phyloP scores from a whole-genome alignment of 2,113 vertebrate species.

The Alosa alosa region DNA sequence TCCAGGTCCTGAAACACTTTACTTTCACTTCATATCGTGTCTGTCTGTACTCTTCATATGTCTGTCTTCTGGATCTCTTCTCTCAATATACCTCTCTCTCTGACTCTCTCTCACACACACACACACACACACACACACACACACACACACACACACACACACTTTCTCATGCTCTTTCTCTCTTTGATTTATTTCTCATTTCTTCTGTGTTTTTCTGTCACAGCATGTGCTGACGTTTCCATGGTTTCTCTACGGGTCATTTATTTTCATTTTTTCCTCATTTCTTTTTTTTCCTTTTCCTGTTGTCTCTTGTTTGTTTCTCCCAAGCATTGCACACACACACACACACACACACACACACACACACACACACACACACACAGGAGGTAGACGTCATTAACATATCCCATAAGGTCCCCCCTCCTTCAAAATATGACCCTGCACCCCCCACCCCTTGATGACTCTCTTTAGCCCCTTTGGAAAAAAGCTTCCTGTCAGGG shows the following conservation, averaged over 20 bases:
- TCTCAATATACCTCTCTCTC: too few species aligned
- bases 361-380: slow-evolving; percentile 11
- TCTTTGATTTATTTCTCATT: not conserved
- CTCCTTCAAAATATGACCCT: not conserved
- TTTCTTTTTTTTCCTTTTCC: not conserved
- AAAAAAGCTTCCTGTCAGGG: slow-evolving; percentile 42
- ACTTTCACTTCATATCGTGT: not conserved
- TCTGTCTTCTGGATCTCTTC: too few species aligned
- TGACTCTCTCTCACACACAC: too few species aligned
- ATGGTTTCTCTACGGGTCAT: not conserved
- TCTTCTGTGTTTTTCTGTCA: not conserved
- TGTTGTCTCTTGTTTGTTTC: slow-evolving; percentile 26
- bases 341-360: not conserved
- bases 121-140: too few species aligned
- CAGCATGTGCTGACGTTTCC: not conserved
- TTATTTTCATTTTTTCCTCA: not conserved
- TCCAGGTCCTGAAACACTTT: slow-evolving; percentile 7
- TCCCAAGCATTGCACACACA: not conserved
- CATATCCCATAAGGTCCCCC: not conserved
- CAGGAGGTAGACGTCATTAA: not conserved
- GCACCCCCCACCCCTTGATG: too few species aligned
- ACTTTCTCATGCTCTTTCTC: not conserved
- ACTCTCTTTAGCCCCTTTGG: slow-evolving; percentile 9
- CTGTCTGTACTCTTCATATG: not conserved
- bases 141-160: too few species aligned